Evolutionary conservation across 2,113 vertebrate species (phyloP).

Genomic region (Podocnemis expansa): DNA sequence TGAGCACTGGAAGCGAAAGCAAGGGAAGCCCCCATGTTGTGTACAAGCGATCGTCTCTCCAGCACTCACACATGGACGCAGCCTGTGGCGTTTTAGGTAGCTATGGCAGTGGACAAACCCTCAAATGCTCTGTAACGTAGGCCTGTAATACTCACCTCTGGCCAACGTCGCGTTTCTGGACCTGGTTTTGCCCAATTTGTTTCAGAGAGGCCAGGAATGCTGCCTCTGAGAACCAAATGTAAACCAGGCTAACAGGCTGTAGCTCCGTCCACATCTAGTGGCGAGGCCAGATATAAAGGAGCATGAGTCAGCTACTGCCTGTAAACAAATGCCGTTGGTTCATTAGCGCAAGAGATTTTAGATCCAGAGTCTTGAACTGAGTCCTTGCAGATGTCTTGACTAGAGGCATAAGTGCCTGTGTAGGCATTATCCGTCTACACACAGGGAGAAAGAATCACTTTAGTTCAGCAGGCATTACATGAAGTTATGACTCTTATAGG

Average conservation of each 20-base stretch:
- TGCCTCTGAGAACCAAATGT: neutral
- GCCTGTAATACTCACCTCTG: neutral
- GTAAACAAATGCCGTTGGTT: neutral
- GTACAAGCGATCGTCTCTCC: conserved; percentile 95
- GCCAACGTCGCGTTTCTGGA: neutral
- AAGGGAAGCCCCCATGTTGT: conserved; percentile 94
- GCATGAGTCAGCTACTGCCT: neutral
- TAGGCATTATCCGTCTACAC: neutral
- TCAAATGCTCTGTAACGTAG: neutral
- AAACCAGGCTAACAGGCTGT: neutral
- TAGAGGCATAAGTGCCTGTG: neutral
- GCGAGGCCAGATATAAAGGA: neutral
- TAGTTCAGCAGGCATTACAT: neutral
- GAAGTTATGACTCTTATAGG: neutral
- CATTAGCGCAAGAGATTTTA: neutral
- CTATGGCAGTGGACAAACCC: neutral
- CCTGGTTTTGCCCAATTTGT: neutral
- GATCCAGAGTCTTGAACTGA: neutral
- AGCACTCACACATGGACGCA: conserved; percentile 94
- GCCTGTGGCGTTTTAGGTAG: conserved; percentile 96
- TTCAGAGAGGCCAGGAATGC: neutral
- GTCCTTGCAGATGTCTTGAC: neutral
- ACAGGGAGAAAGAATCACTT: no score
- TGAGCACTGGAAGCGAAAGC: conserved; percentile 77
- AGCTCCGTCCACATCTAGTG: neutral